A percentile compares a stretch with the other conserved stretches of the same genome.
These are phyloP conservation scores for Okamejei kenojei DNA, from an alignment of 2,797 vertebrate genomes.

Conservation along the genomic window DNA sequence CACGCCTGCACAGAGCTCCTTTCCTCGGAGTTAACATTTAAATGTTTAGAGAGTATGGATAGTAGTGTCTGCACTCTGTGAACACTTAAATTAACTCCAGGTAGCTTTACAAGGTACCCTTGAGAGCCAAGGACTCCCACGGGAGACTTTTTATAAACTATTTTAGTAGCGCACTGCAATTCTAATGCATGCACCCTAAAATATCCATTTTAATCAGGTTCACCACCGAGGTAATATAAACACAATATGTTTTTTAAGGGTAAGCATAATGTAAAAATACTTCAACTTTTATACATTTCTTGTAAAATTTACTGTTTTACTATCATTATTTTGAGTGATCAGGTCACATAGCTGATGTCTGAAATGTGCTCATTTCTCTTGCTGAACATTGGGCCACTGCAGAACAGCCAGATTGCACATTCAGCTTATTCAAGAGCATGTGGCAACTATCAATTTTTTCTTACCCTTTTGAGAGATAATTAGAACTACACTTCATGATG, in stretches of 20 bases:
- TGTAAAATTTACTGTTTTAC: background rate
- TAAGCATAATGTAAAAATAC: background rate
- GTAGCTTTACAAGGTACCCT: background rate
- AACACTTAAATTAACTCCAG: constrained; percentile 26
- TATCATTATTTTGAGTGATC: background rate
- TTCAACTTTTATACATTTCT: background rate
- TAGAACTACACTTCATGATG: background rate
- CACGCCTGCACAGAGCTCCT: constrained; percentile 7
- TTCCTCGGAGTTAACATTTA: constrained; percentile 21
- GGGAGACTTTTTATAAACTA: background rate
- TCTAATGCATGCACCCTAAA: background rate
- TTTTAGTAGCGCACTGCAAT: background rate
- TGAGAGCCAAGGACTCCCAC: background rate
- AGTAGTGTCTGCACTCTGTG: constrained; percentile 8
- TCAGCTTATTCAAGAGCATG: background rate
- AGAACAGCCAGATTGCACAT: no score
- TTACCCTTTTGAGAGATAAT: constrained; percentile 3
- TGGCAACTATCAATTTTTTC: background rate
- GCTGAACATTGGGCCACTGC: background rate
- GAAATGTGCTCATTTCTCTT: background rate
- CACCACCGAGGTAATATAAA: background rate
- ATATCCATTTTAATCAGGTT: background rate
- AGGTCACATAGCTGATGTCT: background rate
- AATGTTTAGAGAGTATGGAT: constrained; percentile 6
- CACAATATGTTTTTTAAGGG: background rate